Evolutionary conservation across 2,113 vertebrate species (phyloP).

Genomic region (Synodontis membranacea): DNA sequence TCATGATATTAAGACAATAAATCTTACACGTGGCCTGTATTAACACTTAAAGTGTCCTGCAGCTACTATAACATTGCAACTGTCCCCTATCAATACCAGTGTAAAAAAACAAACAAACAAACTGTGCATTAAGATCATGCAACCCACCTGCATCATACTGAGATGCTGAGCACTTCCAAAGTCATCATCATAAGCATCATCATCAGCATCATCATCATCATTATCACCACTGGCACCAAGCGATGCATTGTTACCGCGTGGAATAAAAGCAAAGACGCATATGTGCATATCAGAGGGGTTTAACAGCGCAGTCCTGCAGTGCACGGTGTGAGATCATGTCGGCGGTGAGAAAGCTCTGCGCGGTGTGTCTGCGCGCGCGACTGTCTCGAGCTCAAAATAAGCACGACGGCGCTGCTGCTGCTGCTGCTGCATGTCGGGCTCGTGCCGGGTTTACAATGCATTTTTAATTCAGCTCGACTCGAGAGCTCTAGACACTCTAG

Average conservation of each 20-base stretch:
- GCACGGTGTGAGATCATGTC: neutral
- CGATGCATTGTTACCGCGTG: neutral
- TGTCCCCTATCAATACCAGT: neutral
- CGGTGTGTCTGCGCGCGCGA: neutral
- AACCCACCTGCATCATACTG: neutral
- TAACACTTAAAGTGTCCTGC: neutral
- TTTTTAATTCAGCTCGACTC: neutral
- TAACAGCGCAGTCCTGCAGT: neutral
- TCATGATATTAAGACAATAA: neutral
- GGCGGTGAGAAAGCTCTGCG: neutral
- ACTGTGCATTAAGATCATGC: neutral
- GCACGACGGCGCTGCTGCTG: neutral
- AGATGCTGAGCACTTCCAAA: neutral
- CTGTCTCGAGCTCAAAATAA: conserved; percentile 10
- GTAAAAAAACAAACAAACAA: too few species aligned
- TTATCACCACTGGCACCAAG: neutral
- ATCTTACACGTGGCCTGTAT: neutral
- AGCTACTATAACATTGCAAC: neutral
- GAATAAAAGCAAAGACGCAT: neutral
- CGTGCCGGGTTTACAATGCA: neutral
- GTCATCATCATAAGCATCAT: neutral
- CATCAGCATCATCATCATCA: neutral
- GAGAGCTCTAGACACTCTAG: neutral
- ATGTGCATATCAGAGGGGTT: neutral
- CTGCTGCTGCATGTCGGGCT: neutral